Conservation (phyloP, 2,113 vertebrate genomes). For the Phoxinus phoxinus region DNA sequence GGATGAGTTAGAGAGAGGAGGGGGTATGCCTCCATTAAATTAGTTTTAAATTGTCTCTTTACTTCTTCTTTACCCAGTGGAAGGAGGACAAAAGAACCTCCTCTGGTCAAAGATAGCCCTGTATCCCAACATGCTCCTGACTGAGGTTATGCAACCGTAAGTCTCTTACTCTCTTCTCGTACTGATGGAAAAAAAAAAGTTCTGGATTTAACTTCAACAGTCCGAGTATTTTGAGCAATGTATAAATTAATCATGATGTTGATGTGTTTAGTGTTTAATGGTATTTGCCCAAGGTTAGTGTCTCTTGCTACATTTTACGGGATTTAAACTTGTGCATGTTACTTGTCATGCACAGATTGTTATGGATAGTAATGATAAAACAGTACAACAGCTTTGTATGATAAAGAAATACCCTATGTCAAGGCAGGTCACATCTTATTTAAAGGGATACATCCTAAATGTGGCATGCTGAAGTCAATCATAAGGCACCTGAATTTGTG, state of each 20-base stretch:
- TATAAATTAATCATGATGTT: neutral
- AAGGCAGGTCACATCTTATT: neutral
- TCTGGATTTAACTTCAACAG: neutral
- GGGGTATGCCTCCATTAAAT: neutral
- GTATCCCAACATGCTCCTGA: neutral
- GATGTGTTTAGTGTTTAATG: neutral
- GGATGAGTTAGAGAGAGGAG: constrained; percentile 13
- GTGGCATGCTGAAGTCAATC: neutral
- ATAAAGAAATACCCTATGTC: neutral
- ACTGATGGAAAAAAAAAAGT: neutral
- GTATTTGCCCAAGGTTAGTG: constrained; percentile 4
- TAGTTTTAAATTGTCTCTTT: constrained; percentile 27
- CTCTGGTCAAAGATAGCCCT: neutral
- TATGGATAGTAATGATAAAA: neutral
- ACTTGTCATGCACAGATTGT: neutral
- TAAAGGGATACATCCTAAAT: neutral
- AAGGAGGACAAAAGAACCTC: neutral
- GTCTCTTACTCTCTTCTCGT: neutral
- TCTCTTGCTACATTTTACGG: neutral
- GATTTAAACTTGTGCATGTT: neutral
- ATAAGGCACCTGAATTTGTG: neutral
- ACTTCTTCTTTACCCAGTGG: neutral
- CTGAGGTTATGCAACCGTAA: neutral
- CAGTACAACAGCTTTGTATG: neutral
- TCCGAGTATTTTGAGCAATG: neutral